phyloP scores from a whole-genome alignment of 1,140 invertebrate genomes.

The Asobara japonica region DNA sequence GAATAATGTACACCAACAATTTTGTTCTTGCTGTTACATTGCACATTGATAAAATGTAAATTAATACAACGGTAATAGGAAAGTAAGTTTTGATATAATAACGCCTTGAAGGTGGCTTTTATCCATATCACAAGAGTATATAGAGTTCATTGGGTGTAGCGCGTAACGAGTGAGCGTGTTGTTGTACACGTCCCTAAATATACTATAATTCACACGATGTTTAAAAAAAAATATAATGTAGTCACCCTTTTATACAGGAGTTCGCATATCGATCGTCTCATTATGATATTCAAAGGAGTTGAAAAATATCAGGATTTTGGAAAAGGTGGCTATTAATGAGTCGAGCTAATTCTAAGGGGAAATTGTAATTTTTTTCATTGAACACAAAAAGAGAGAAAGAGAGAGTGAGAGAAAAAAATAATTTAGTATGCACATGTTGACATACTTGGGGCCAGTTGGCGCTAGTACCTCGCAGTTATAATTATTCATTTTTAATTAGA shows the following conservation, averaged over 20 bases:
- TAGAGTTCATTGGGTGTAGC: neutral
- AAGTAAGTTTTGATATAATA: conserved; percentile 48
- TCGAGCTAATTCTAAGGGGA: neutral
- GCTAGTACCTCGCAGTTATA: conserved; percentile 24
- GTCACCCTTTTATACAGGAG: neutral
- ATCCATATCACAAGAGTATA: conserved; percentile 19
- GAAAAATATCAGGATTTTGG: neutral
- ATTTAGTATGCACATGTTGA: conserved; percentile 6
- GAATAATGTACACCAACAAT: neutral
- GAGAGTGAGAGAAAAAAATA: conserved; percentile 1
- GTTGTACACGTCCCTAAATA: neutral
- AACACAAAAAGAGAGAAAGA: too few relatives aligned
- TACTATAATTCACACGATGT: neutral
- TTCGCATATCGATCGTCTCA: neutral
- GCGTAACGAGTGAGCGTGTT: conserved; percentile 22
- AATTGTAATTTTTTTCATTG: neutral
- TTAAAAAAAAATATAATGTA: neutral
- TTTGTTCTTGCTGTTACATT: neutral
- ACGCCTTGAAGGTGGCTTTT: conserved; percentile 47
- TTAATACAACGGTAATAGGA: conserved; percentile 51
- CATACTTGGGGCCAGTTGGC: conserved; percentile 12
- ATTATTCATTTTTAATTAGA: conserved; percentile 45
- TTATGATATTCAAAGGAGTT: neutral
- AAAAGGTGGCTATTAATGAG: neutral
- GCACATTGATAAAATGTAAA: conserved; percentile 56